Evolutionary conservation across 35 echinoderm and acorn worm species (phyloP).

Genomic region (Diadema setosum): DNA sequence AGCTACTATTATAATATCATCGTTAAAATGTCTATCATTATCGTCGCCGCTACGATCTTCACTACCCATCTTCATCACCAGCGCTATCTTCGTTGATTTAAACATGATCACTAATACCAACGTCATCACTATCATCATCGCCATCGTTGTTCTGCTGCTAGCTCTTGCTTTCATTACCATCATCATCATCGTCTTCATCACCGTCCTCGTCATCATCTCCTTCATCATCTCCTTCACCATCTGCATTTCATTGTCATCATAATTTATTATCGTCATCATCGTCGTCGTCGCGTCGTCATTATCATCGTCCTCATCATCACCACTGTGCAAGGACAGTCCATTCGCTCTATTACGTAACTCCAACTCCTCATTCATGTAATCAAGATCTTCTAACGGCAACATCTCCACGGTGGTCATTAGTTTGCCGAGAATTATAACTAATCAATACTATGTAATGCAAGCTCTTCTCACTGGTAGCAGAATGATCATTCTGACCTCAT

Average conservation of each 20-base stretch:
- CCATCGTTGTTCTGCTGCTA: background rate
- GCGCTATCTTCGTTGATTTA: background rate
- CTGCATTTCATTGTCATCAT: background rate
- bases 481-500: too few species aligned
- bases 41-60: background rate
- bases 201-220: background rate
- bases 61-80: background rate
- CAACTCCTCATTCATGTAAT: too few species aligned
- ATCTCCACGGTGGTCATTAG: too few species aligned
- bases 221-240: background rate
- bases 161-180: background rate
- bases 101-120: background rate
- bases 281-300: conserved; percentile 18
- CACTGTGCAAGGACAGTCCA: too few species aligned
- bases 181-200: background rate
- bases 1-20: too few species aligned
- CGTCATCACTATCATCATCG: conserved; percentile 6
- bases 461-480: too few species aligned
- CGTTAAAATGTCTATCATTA: conserved; percentile 1
- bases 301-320: conserved; percentile 25
- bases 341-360: too few species aligned
- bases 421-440: too few species aligned
- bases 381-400: too few species aligned
- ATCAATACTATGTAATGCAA: too few species aligned
- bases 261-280: conserved; percentile 12